Conservation (phyloP, 2,797 vertebrate species). For the Mus spretus region DNA sequence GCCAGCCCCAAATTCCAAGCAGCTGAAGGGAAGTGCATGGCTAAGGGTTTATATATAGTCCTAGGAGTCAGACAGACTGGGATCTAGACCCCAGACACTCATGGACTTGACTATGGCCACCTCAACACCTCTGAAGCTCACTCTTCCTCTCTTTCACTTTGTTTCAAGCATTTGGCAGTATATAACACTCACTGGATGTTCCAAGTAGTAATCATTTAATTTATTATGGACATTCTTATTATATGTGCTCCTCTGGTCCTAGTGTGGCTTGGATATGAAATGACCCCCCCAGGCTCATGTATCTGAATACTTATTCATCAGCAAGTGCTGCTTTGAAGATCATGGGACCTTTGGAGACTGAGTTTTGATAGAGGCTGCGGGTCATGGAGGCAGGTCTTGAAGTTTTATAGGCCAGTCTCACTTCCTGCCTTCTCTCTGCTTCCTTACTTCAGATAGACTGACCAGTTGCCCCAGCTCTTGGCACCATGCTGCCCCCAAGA, state of each 20-base stretch:
- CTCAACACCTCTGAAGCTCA: not conserved
- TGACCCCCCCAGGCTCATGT: not conserved
- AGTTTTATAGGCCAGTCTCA: not conserved
- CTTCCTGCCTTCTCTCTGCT: not conserved
- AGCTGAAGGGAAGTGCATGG: not conserved
- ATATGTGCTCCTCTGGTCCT: not conserved
- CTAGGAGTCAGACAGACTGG: not conserved
- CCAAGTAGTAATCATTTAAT: not conserved
- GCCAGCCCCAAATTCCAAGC: not conserved
- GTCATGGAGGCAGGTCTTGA: not conserved
- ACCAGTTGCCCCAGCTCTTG: not conserved
- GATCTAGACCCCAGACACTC: not conserved
- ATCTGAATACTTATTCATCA: not conserved
- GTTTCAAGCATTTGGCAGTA: constrained; percentile 13
- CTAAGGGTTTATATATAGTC: not conserved
- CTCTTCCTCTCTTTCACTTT: not conserved
- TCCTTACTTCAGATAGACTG: not conserved
- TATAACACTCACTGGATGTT: not conserved
- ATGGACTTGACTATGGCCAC: not conserved
- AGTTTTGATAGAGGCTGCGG: not conserved
- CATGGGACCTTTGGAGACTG: not conserved
- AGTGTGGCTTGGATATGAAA: not conserved
- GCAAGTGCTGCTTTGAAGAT: not conserved
- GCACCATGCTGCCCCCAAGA: not conserved
- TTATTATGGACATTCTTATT: not conserved